Base-by-base conservation (phyloP, 1,140 invertebrate genomes). In the Diachasma alloeum region DNA sequence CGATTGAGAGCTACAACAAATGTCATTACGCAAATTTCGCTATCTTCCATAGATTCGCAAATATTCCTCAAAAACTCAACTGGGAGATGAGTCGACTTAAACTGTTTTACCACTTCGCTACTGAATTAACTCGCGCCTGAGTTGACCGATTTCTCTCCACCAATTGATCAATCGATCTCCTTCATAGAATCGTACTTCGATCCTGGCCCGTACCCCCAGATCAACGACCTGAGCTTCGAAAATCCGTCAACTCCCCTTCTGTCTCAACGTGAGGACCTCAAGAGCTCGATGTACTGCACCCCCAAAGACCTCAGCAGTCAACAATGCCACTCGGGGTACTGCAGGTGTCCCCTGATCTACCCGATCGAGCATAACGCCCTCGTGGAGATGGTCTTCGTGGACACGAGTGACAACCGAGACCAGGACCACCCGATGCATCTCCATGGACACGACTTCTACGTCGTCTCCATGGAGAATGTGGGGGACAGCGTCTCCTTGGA, bases 391-490 rank as follows among this genome's bases (percentile, higher is more conserved):
- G 44, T 81, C 2, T 77, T 81, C 44, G 66, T 78, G 11, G 78
- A 80, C 44, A 63, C 17, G 0, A 69, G 76, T 78, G 36, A 74
- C 48, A 69, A 78, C 31, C 39, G 74, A 22, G 56, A 70, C 48
- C 74, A 78, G 22, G 72, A 81, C 70, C 80, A 81, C 74, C 80
- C 80, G 22, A 78, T 81, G 77, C 80, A 81, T 75, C 53, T 79
- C 4, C 80, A 81, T 37, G 80, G 80, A 15, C 48, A 78, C 26
- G 68, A 71, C 9, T 81, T 80, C 66, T 72, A 76, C 15, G 78
- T 81, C 11, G 76, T 81, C 5, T 42, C 80, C 0, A 78, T 81
- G 78, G 70, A 78, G 42, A 59, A 74, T 0, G 17, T 80, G 11
- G 78, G 74, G 0, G 2, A 17, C 6, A 75, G 75, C 46, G 53